Conservation (phyloP, 2,113 vertebrate species). For the Tragelaphus scriptus region DNA sequence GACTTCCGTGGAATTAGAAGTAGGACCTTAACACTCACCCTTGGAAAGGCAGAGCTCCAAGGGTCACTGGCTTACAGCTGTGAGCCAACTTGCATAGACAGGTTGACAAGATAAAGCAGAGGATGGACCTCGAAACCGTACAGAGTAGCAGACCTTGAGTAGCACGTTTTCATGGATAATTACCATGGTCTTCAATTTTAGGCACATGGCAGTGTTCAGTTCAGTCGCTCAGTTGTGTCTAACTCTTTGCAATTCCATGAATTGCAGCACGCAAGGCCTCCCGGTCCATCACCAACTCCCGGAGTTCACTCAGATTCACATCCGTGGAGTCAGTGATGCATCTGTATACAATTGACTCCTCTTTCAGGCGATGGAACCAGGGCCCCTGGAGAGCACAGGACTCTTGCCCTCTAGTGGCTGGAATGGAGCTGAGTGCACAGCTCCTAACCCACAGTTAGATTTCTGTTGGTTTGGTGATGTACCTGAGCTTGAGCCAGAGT, state of each 20-base stretch:
- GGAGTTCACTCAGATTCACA: too few species aligned
- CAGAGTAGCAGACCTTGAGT: neutral
- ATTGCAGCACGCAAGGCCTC: too few species aligned
- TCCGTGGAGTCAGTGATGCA: too few species aligned
- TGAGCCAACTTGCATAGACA: neutral
- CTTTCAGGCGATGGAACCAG: neutral
- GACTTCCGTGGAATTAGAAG: neutral
- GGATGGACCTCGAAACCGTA: neutral
- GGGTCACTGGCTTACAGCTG: neutral
- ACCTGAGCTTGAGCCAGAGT: neutral
- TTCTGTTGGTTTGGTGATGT: neutral
- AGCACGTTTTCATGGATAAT: conserved; percentile 46
- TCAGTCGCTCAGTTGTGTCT: too few species aligned
- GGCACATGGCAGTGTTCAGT: neutral
- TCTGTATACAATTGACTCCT: neutral
- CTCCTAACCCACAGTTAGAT: accelerated
- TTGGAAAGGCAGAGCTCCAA: neutral
- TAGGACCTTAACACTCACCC: neutral
- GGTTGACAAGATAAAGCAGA: conserved; percentile 18
- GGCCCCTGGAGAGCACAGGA: neutral
- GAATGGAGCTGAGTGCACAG: neutral
- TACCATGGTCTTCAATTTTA: conserved; percentile 29
- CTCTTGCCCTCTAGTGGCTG: conserved; percentile 69
- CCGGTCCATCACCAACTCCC: too few species aligned
- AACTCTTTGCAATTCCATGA: too few species aligned